phyloP scores from a whole-genome alignment of 2,113 vertebrate species.

The Zapus hudsonius region DNA sequence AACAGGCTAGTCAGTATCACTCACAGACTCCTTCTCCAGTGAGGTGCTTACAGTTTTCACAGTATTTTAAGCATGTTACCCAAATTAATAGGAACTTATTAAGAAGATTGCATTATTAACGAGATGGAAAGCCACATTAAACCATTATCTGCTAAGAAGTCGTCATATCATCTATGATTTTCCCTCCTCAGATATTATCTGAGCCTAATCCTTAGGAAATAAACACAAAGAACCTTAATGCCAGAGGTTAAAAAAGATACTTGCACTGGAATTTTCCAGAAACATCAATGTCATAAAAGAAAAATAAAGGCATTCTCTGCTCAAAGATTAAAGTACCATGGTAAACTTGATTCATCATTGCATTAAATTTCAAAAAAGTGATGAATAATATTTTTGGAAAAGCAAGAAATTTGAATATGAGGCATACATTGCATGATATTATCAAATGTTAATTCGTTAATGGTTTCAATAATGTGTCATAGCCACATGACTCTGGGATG shows the following conservation, averaged over 20 bases:
- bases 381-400: not conserved
- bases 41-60: not conserved
- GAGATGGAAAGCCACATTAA: not conserved
- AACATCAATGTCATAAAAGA: not conserved
- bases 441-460: not conserved
- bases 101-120: not conserved
- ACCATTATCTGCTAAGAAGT: not conserved
- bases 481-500: too few species aligned
- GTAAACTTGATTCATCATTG: not conserved
- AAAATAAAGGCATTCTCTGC: not conserved
- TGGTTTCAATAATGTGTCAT: constrained; percentile 16
- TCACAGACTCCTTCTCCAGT: not conserved
- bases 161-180: not conserved
- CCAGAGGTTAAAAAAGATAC: not conserved
- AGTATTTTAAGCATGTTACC: not conserved
- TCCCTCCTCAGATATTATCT: not conserved
- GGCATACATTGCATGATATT: not conserved
- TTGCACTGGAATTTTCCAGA: not conserved
- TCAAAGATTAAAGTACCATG: not conserved
- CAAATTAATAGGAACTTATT: not conserved
- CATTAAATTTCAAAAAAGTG: not conserved
- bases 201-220: not conserved
- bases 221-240: not conserved
- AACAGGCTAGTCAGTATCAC: not conserved
- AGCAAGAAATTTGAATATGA: not conserved